Evolutionary conservation across 2,888 invertebrate species (phyloP).

Genomic region (Ceramica pisi): DNA sequence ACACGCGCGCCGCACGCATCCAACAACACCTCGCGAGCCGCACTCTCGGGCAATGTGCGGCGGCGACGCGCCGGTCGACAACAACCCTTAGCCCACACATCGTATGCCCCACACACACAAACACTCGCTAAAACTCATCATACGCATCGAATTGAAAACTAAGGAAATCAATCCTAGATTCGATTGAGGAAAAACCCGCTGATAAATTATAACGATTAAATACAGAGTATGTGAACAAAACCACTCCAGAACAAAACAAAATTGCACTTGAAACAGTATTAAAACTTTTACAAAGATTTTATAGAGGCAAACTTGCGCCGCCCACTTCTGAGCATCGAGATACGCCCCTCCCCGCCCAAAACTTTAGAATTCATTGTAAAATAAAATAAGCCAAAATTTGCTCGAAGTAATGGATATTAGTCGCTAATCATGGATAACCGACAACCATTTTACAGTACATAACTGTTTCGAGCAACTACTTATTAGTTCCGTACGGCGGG

Average conservation of each 20-base stretch:
- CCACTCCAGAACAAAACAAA: neutral
- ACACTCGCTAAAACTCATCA: neutral
- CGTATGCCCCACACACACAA: neutral
- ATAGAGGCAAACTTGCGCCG: conserved; percentile 3
- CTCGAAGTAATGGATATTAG: neutral
- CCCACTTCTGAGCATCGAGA: conserved; percentile 7
- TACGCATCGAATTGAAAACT: neutral
- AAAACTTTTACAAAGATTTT: neutral
- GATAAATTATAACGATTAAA: neutral
- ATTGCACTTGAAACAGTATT: conserved; percentile 1
- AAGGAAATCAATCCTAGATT: neutral
- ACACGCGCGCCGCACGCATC: conserved; percentile 31
- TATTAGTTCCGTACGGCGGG: neutral
- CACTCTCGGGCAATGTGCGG: conserved; percentile 19
- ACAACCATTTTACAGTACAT: neutral
- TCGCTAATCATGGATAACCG: neutral
- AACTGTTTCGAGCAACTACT: neutral
- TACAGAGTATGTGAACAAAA: neutral
- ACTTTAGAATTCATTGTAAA: neutral
- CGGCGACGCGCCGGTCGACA: neutral
- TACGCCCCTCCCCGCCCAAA: conserved; percentile 22
- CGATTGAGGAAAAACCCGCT: neutral
- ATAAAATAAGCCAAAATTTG: neutral
- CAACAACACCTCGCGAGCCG: conserved; percentile 26
- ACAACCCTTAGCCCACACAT: conserved; percentile 29